Percentiles rank a stretch among this genome's conserved stretches.
Conservation (phyloP, 64 coral and sea anemone species). For the Orbicella faveolata region DNA sequence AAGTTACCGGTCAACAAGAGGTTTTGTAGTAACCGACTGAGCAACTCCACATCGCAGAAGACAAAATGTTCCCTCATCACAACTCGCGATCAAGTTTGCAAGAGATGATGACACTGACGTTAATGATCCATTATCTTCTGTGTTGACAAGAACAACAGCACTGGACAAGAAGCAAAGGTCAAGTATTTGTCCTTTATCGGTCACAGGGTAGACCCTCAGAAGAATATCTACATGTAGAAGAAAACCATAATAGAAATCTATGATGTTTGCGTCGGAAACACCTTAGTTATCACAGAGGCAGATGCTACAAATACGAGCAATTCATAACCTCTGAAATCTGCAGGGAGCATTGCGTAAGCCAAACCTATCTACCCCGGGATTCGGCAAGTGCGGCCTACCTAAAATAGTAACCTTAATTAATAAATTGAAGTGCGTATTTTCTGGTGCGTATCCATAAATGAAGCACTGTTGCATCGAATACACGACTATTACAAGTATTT, state of each 20-base stretch:
- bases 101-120: constrained; percentile 18
- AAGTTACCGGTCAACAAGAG: too few species aligned
- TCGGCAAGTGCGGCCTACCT: too few species aligned
- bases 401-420: too few species aligned
- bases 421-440: too few species aligned
- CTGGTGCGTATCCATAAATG: not conserved
- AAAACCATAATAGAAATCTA: not conserved
- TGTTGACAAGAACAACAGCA: not conserved
- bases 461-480: not conserved
- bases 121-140: not conserved
- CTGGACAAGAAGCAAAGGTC: constrained; percentile 45
- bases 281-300: too few species aligned
- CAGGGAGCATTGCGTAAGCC: not conserved
- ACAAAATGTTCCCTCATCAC: constrained; percentile 66
- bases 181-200: constrained; percentile 43
- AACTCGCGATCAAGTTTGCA: constrained; percentile 48
- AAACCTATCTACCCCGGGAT: not conserved
- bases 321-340: not conserved
- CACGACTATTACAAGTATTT: too few species aligned
- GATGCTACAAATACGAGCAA: not conserved
- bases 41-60: constrained; percentile 54
- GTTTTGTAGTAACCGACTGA: not conserved
- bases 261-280: not conserved
- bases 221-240: not conserved
- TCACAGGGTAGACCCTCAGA: constrained; percentile 34